Percentiles rank a stretch among this genome's conserved stretches.
These are phyloP conservation scores for Daubentonia madagascariensis DNA, from an alignment of 2,113 vertebrate genomes.

Conservation along the genomic window DNA sequence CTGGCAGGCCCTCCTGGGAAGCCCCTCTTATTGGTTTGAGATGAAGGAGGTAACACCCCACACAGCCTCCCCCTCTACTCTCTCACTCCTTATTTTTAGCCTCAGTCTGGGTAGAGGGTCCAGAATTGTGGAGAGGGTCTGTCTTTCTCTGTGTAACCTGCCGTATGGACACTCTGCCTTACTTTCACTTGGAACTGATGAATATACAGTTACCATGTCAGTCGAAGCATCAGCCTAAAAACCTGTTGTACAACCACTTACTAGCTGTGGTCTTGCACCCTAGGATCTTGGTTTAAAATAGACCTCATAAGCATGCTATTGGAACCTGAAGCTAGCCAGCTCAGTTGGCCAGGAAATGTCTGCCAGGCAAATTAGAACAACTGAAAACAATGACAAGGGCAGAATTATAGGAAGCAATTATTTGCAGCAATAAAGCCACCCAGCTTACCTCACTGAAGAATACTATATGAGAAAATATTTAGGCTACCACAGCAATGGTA, in stretches of 20 bases:
- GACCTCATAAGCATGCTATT: not conserved
- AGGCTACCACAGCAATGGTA: not conserved
- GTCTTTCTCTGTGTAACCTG: not conserved
- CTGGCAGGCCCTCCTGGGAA: not conserved
- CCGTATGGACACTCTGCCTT: not conserved
- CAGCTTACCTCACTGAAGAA: not conserved
- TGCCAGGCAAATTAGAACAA: not conserved
- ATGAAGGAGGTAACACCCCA: not conserved
- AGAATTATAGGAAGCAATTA: conserved; percentile 19
- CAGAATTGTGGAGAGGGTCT: not conserved
- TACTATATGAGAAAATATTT: not conserved
- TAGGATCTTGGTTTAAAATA: not conserved
- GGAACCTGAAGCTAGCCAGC: not conserved
- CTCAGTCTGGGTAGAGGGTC: not conserved
- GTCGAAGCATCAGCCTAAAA: not conserved
- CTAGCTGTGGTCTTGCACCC: not conserved
- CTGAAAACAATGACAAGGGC: not conserved
- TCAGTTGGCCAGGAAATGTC: not conserved
- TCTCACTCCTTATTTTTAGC: not conserved
- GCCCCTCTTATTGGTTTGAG: not conserved
- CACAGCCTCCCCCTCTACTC: not conserved
- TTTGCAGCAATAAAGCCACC: not conserved
- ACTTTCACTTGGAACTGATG: not conserved
- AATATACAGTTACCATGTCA: not conserved
- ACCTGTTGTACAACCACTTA: not conserved